A percentile compares a stretch with the other conserved stretches of the same genome.
Evolutionary conservation across 2,888 invertebrate species (phyloP).

Genomic region (Trissolcus brochymenae): DNA sequence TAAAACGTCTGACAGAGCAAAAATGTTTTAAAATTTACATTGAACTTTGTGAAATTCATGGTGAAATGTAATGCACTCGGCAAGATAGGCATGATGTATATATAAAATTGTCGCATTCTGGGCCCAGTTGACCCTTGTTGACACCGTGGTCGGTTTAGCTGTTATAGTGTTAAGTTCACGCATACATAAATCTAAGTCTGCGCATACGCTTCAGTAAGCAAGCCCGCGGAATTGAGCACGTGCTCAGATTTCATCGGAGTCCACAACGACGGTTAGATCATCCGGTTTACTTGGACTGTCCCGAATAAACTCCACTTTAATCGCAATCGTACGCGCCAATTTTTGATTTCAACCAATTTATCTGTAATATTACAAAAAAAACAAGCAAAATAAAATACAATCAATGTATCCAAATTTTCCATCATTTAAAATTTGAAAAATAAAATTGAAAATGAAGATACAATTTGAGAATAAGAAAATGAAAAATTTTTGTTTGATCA

Average conservation of each 20-base stretch:
- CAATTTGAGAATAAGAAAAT: no score
- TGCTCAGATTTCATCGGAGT: conserved; percentile 75
- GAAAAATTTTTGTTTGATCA: no score
- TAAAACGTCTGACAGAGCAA: no score
- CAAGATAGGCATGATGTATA: conserved; percentile 65
- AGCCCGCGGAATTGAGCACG: conserved; percentile 74
- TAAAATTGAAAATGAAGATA: no score
- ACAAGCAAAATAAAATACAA: no score
- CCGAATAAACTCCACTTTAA: conserved; percentile 38
- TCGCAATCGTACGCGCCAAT: conserved; percentile 6
- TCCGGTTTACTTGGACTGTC: conserved; percentile 63
- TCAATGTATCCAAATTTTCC: no score
- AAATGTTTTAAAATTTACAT: conserved; percentile 3
- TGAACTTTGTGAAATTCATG: conserved; percentile 43
- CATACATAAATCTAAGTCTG: conserved; percentile 75
- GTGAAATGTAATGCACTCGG: conserved; percentile 65
- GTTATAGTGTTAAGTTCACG: conserved; percentile 74
- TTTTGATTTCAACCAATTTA: not conserved
- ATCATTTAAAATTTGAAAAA: not conserved
- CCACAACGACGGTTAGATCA: conserved; percentile 71
- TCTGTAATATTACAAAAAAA: not conserved
- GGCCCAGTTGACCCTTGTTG: conserved; percentile 76
- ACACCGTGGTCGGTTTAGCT: conserved; percentile 75
- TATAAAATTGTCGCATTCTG: conserved; percentile 76
- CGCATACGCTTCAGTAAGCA: conserved; percentile 70